These are phyloP conservation scores for Tipula helvola DNA, from an alignment of 2,888 invertebrate species.

Conservation along the genomic window DNA sequence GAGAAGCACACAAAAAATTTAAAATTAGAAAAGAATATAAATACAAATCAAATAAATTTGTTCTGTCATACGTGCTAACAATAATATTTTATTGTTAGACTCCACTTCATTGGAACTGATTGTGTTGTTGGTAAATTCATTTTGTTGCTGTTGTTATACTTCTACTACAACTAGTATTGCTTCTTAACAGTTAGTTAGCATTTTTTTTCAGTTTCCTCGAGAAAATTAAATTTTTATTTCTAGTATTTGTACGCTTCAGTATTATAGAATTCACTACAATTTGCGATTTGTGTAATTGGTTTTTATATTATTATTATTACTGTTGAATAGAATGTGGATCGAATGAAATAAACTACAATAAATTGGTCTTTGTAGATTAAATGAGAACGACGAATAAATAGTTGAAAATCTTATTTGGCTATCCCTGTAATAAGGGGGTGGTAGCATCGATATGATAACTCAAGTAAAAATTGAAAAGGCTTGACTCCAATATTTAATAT, in stretches of 20 bases:
- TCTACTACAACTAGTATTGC: not conserved
- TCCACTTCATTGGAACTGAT: not conserved
- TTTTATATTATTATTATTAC: not conserved
- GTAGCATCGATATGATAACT: too few relatives aligned
- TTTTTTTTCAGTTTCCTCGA: not conserved
- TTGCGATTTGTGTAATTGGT: not conserved
- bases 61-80: not conserved
- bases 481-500: not conserved
- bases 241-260: not conserved
- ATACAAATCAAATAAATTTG: constrained; percentile 4
- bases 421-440: too few relatives aligned
- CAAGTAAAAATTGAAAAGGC: too few relatives aligned
- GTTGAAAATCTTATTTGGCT: not conserved
- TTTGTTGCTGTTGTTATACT: not conserved
- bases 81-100: not conserved
- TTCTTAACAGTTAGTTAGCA: not conserved
- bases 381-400: not conserved
- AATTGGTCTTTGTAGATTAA: not conserved
- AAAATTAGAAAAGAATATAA: not conserved
- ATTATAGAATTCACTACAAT: not conserved
- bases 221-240: not conserved
- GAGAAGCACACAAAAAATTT: not conserved
- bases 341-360: not conserved
- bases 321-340: not conserved
- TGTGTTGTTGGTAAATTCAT: not conserved